Evolutionary conservation across 1,140 invertebrate species (phyloP).

Genomic region (Venturia canescens): DNA sequence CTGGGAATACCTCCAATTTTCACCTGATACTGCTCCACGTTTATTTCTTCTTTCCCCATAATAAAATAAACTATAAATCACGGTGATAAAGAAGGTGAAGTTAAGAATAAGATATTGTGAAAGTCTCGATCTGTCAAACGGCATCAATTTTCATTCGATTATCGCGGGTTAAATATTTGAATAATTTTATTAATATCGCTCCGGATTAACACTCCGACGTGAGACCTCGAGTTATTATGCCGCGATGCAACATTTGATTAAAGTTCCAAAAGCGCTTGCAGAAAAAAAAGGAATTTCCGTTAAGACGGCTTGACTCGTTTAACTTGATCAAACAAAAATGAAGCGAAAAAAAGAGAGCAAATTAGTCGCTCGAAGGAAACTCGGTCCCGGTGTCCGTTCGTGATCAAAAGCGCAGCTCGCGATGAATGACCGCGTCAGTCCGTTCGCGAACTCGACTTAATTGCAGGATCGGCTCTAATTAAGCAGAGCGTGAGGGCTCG

Average conservation of each 20-base stretch:
- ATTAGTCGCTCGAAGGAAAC: slow-evolving; percentile 31
- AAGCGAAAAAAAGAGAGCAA: not conserved
- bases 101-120: no score
- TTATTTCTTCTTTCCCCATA: no score
- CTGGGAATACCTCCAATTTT: not conserved
- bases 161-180: not conserved
- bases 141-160: no score
- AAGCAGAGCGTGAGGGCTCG: slow-evolving; percentile 17
- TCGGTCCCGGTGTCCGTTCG: slow-evolving; percentile 5
- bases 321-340: not conserved
- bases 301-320: not conserved
- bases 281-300: slow-evolving; percentile 12
- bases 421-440: slow-evolving; percentile 24
- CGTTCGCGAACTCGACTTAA: slow-evolving; percentile 29
- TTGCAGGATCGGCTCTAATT: slow-evolving; percentile 31
- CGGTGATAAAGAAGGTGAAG: no score
- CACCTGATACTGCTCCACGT: no score
- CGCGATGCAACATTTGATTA: slow-evolving; percentile 15
- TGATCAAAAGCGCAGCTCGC: slow-evolving; percentile 24
- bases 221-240: not conserved
- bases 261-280: slow-evolving; percentile 24
- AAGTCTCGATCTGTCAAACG: no score
- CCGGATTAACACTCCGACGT: no score
- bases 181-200: no score
- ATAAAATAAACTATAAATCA: no score